phyloP scores from a whole-genome alignment of 2,888 invertebrate genomes.

The Folsomia candida region DNA sequence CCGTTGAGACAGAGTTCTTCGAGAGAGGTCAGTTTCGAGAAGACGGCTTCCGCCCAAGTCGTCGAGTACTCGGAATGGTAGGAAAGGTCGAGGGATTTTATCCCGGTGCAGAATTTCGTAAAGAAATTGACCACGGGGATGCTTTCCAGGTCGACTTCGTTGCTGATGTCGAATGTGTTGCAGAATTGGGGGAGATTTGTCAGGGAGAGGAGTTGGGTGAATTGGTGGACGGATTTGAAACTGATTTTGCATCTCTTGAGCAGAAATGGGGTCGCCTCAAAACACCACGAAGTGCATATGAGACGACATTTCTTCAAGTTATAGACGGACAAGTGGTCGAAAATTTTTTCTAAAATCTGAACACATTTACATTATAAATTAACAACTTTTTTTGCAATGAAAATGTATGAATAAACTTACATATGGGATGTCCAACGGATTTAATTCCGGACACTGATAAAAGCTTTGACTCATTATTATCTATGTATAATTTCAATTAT shows the following conservation, averaged over 20 bases:
- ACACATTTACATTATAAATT: neutral
- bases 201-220: neutral
- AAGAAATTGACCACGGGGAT: conserved; percentile 18
- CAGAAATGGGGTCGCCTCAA: conserved; percentile 18
- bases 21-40: conserved; percentile 16
- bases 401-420: conserved; percentile 15
- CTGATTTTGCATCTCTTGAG: conserved; percentile 25
- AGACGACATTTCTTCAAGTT: conserved; percentile 32
- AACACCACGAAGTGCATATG: conserved; percentile 27
- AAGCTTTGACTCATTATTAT: no score
- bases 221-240: conserved; percentile 11
- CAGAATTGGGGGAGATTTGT: conserved; percentile 7
- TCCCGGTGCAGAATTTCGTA: conserved; percentile 16
- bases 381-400: neutral
- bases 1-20: conserved; percentile 36
- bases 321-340: conserved; percentile 28
- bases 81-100: conserved; percentile 29
- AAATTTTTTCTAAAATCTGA: conserved; percentile 21
- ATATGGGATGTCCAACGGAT: conserved; percentile 29
- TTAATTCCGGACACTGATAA: no score
- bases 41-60: conserved; percentile 10
- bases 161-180: conserved; percentile 23
- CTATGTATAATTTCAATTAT: neutral
- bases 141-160: conserved; percentile 24
- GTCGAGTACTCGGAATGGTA: conserved; percentile 32